Conservation (phyloP, 2,113 vertebrate species). For the Craseonycteris thonglongyai region DNA sequence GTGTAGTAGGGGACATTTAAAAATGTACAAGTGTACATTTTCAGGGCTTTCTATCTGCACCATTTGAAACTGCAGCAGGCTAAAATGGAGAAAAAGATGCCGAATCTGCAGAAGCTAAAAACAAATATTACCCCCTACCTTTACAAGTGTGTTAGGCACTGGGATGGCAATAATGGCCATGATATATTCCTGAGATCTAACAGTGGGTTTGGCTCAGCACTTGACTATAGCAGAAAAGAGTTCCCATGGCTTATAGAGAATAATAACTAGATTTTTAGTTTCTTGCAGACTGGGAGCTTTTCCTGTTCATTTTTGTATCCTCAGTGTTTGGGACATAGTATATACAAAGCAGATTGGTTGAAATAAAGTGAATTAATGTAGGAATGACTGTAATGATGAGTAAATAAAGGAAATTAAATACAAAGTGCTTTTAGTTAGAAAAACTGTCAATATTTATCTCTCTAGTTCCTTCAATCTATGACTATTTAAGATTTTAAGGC, state of each 20-base stretch:
- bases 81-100: neutral
- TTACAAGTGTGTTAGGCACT: neutral
- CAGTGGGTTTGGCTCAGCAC: neutral
- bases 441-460: conserved; percentile 9
- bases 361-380: neutral
- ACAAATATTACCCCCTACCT: neutral
- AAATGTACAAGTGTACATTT: conserved; percentile 39
- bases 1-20: conserved; percentile 1
- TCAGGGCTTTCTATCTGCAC: conserved; percentile 11
- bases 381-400: neutral
- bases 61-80: conserved; percentile 38
- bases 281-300: neutral
- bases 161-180: neutral
- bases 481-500: conserved; percentile 9
- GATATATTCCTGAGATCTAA: neutral
- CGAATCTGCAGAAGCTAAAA: neutral
- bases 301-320: neutral
- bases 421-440: conserved; percentile 9
- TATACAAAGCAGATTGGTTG: neutral
- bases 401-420: neutral
- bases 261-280: neutral
- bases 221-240: neutral
- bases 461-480: neutral
- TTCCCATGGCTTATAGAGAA: neutral
- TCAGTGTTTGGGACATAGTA: neutral